A percentile compares a stretch with the other conserved stretches of the same genome.
Conservation (phyloP, 2,797 vertebrate genomes). For the Thaleichthys pacificus region DNA sequence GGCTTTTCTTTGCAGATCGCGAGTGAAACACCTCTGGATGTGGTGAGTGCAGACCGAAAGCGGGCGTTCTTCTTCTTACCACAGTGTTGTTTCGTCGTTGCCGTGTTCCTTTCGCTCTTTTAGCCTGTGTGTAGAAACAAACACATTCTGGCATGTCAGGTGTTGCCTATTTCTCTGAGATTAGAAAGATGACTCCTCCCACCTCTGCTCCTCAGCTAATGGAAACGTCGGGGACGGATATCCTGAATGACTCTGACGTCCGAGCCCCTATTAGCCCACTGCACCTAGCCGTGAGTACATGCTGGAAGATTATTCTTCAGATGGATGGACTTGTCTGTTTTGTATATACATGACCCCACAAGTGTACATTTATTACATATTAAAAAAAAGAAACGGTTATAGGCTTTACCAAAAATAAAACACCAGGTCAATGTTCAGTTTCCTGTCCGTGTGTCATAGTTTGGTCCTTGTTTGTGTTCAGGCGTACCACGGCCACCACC, state of each 20-base stretch:
- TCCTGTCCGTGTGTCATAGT: no score
- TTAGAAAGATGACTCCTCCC: not conserved
- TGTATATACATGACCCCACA: not conserved
- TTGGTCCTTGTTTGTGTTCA: constrained; percentile 46
- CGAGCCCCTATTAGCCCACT: constrained; percentile 93
- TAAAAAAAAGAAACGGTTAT: no score
- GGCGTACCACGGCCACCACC: constrained; percentile 97
- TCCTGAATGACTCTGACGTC: constrained; percentile 90
- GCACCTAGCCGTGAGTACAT: constrained; percentile 93
- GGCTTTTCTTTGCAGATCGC: constrained; percentile 84
- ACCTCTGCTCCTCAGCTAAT: constrained; percentile 80
- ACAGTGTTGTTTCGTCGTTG: not conserved
- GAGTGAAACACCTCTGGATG: constrained; percentile 95
- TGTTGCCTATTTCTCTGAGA: not conserved
- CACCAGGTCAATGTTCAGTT: no score
- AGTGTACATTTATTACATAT: no score
- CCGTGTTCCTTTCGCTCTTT: not conserved
- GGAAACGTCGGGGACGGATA: constrained; percentile 95
- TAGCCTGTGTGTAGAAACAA: not conserved
- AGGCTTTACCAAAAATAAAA: no score
- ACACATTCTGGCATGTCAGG: not conserved
- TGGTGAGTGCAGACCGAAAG: constrained; percentile 81
- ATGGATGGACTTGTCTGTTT: not conserved
- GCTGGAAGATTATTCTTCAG: not conserved
- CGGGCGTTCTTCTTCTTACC: not conserved